Percentiles rank a stretch among this genome's conserved stretches.
Conservation (phyloP, 2,888 invertebrate species). For the Phorcus lineatus region DNA sequence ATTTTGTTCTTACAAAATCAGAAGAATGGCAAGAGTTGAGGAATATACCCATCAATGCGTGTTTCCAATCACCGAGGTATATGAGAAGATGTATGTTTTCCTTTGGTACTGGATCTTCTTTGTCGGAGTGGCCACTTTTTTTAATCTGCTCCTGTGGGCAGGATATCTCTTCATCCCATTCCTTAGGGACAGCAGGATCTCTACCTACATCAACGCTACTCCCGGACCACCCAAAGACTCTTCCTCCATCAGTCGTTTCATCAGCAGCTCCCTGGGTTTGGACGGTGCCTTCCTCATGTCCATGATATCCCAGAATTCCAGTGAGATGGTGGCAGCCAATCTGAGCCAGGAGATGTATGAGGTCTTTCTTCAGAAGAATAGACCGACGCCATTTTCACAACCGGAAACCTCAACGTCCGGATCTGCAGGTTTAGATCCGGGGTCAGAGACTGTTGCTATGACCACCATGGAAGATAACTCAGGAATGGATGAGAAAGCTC, state of each 20-base stretch:
- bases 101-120: conserved; percentile 8
- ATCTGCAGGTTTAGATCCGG: too few species aligned
- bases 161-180: not conserved
- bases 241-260: not conserved
- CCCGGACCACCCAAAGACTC: not conserved
- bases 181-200: not conserved
- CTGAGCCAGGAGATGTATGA: not conserved
- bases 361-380: not conserved
- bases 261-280: not conserved
- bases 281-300: not conserved
- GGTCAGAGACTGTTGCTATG: too few species aligned
- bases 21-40: not conserved
- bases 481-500: too few species aligned
- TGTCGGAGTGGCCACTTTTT: not conserved
- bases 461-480: too few species aligned
- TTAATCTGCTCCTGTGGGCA: not conserved
- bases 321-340: conserved; percentile 9
- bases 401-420: not conserved
- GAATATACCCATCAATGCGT: not conserved
- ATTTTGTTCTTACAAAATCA: not conserved
- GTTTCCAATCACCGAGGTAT: not conserved
- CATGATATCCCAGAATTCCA: conserved; percentile 13
- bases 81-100: conserved; percentile 1
- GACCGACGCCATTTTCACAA: too few species aligned
- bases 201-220: not conserved